Evolutionary conservation across 1,140 invertebrate genomes (phyloP).

Genomic region (Aphis craccivora): DNA sequence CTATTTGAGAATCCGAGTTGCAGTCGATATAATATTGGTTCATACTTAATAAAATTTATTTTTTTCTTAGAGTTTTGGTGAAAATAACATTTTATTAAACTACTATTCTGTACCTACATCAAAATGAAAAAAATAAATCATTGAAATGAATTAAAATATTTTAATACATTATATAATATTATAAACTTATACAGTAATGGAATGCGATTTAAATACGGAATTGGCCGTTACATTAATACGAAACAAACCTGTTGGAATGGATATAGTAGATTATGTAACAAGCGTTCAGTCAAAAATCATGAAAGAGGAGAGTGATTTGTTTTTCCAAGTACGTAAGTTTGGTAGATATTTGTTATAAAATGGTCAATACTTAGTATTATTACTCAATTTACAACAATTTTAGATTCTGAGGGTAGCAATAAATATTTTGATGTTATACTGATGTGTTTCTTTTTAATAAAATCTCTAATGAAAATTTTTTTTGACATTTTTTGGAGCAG

Average conservation of each 20-base stretch:
- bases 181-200: constrained; percentile 1
- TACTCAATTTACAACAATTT: not conserved
- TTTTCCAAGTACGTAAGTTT: not conserved
- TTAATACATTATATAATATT: not conserved
- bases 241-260: constrained; percentile 22
- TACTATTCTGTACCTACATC: too few species aligned
- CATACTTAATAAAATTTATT: too few species aligned
- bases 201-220: not conserved
- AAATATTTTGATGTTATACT: not conserved
- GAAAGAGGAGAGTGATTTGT: not conserved
- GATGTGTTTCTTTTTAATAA: too few species aligned
- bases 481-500: too few species aligned
- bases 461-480: too few species aligned
- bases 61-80: too few species aligned
- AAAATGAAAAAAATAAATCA: too few species aligned
- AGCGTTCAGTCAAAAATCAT: constrained; percentile 23
- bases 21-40: too few species aligned
- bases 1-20: too few species aligned
- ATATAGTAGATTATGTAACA: constrained; percentile 22
- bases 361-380: too few species aligned
- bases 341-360: not conserved
- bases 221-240: not conserved
- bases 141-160: not conserved
- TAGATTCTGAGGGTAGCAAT: not conserved
- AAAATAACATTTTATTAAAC: too few species aligned